A percentile compares a stretch with the other conserved stretches of the same genome.
Evolutionary conservation across 2,113 vertebrate genomes (phyloP).

Genomic region (Rostratula benghalensis): DNA sequence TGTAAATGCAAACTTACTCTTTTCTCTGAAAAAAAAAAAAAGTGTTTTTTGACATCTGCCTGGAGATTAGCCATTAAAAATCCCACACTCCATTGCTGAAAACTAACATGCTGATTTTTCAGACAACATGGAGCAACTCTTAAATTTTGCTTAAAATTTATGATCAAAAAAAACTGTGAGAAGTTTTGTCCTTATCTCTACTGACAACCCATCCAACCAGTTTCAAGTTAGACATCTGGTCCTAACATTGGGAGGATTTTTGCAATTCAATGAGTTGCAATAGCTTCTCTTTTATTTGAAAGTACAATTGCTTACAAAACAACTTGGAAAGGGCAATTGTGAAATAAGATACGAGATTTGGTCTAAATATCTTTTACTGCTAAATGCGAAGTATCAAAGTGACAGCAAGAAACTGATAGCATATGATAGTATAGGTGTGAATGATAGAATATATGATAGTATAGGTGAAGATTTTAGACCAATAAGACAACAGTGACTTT

Average conservation of each 20-base stretch:
- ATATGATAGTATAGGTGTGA: background rate
- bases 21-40: background rate
- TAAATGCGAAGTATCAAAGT: background rate
- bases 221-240: background rate
- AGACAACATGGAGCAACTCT: background rate
- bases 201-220: constrained; percentile 10
- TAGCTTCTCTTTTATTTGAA: background rate
- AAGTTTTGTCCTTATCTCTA: constrained; percentile 6
- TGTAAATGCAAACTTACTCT: background rate
- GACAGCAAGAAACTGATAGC: background rate
- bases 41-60: background rate
- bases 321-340: background rate
- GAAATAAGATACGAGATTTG: background rate
- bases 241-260: background rate
- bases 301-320: background rate
- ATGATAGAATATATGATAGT: background rate
- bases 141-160: background rate
- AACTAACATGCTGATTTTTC: background rate
- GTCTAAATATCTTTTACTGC: background rate
- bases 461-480: background rate
- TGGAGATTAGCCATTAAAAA: background rate
- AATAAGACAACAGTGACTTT: background rate
- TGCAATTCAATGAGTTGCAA: constrained; percentile 42
- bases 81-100: background rate
- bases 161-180: background rate